Percentiles rank a stretch among this genome's conserved stretches.
Evolutionary conservation across 2,113 vertebrate genomes (phyloP).

Genomic region (Andinoacara biseriatus): DNA sequence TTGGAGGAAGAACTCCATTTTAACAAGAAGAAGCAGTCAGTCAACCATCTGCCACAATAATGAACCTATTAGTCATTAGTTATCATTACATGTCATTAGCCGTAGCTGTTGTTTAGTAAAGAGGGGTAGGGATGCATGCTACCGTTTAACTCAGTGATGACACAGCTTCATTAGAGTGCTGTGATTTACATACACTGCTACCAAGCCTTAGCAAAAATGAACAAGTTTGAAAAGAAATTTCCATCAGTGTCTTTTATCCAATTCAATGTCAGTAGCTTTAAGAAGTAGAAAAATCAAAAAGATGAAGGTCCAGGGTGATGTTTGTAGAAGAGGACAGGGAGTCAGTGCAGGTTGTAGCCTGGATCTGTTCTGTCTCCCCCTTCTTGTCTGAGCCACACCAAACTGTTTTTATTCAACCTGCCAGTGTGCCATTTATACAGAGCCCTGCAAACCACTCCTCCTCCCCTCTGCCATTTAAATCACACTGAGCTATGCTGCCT

Average conservation of each 20-base stretch:
- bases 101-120: no score
- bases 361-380: not conserved
- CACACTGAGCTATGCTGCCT: constrained; percentile 30
- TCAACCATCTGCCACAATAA: no score
- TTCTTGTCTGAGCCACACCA: not conserved
- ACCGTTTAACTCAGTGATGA: no score
- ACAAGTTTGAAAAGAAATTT: not conserved
- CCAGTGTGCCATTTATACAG: constrained; percentile 53
- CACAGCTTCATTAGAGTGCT: no score
- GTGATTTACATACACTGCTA: no score
- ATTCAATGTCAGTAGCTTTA: not conserved
- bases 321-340: not conserved
- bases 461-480: constrained; percentile 41
- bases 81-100: no score
- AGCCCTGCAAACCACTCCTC: constrained; percentile 8
- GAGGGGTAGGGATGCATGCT: no score
- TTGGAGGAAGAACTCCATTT: no score
- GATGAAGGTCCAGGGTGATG: not conserved
- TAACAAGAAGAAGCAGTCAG: no score
- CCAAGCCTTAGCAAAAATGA: not conserved
- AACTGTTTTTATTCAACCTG: constrained; percentile 51
- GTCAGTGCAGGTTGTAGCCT: constrained; percentile 11
- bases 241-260: not conserved
- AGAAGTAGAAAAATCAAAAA: not conserved
- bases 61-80: no score